Conservation (phyloP, 1,140 invertebrate genomes). For the Aleiodes sp. region DNA sequence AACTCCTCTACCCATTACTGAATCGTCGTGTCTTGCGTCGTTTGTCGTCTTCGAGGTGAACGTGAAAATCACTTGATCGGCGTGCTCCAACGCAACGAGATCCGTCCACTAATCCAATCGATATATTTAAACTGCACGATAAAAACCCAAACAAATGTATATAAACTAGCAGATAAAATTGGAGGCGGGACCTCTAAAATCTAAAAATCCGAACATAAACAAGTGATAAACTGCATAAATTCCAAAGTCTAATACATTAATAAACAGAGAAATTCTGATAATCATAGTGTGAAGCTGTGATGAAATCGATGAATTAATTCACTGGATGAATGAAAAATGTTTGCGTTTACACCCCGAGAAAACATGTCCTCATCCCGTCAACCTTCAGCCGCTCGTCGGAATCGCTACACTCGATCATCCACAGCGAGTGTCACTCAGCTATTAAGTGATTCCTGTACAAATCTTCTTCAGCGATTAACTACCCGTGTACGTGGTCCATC, state of each 20-base stretch:
- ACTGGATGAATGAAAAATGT: slow-evolving; percentile 41
- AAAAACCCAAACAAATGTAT: not conserved
- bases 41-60: slow-evolving; percentile 36
- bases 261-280: not conserved
- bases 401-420: slow-evolving; percentile 38
- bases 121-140: not conserved
- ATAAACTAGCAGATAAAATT: not conserved
- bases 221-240: not conserved
- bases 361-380: slow-evolving; percentile 58
- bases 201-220: not conserved
- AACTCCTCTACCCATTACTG: slow-evolving; percentile 41
- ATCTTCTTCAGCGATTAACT: slow-evolving; percentile 79
- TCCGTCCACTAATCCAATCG: not conserved
- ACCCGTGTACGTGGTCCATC: slow-evolving; percentile 76
- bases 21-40: slow-evolving; percentile 37
- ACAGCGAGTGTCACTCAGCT: slow-evolving; percentile 81
- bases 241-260: not conserved
- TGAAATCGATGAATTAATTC: not conserved
- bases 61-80: slow-evolving; percentile 26
- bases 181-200: not conserved
- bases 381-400: slow-evolving; percentile 30
- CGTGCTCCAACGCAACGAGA: slow-evolving; percentile 1
- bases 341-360: slow-evolving; percentile 56
- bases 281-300: too few species aligned
- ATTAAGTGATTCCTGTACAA: slow-evolving; percentile 84